phyloP scores from a whole-genome alignment of 2,113 vertebrate species.

The Myiagra hebetior region DNA sequence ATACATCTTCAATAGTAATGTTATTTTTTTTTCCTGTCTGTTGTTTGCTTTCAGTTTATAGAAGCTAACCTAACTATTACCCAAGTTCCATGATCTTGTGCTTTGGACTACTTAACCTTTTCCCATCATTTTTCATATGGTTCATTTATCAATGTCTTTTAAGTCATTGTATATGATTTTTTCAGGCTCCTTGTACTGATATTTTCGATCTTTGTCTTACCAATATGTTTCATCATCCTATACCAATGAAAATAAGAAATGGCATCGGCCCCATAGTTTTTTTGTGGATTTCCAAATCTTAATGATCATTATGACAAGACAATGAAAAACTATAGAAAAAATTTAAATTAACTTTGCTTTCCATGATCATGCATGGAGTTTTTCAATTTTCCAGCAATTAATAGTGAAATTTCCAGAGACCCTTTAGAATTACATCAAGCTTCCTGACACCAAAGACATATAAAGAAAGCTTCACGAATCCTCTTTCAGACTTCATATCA shows the following conservation, averaged over 20 bases:
- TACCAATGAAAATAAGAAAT: neutral
- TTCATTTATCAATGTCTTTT: neutral
- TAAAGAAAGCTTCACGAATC: neutral
- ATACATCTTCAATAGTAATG: neutral
- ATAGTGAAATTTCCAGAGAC: neutral
- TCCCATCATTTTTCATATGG: neutral
- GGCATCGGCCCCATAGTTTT: fast-evolving
- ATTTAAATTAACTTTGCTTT: neutral
- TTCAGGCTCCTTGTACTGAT: neutral
- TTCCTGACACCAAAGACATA: neutral
- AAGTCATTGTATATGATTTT: neutral
- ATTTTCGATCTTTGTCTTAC: neutral
- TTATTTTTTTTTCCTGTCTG: neutral
- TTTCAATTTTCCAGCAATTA: neutral
- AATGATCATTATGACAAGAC: neutral
- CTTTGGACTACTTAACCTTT: neutral
- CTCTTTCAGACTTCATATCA: neutral
- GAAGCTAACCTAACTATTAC: neutral
- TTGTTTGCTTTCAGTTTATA: neutral
- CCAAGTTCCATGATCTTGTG: neutral
- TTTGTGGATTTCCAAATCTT: neutral
- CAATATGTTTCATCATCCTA: neutral
- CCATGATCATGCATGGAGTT: neutral
- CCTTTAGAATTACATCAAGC: neutral
- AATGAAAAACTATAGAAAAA: neutral